Conservation (phyloP, 1,140 invertebrate species). For the Leptinotarsa texana region DNA sequence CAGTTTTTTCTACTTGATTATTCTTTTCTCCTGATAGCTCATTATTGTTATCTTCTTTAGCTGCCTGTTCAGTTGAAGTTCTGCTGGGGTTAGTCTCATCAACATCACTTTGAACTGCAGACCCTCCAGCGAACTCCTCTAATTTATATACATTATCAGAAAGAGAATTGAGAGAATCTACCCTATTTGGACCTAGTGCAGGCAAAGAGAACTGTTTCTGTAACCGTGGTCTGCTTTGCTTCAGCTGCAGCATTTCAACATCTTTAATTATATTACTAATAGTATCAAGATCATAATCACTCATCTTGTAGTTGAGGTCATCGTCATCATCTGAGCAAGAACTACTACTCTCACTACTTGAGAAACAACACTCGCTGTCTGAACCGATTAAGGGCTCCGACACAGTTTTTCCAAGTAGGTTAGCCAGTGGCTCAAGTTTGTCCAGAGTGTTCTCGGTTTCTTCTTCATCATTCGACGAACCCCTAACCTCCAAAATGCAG, state of each 20-base stretch:
- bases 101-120: not conserved
- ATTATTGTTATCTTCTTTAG: conserved; percentile 1
- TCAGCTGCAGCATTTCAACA: conserved; percentile 49
- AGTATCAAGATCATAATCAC: conserved; percentile 45
- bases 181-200: conserved; percentile 31
- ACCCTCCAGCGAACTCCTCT: not conserved
- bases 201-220: conserved; percentile 43
- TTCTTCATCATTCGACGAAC: conserved; percentile 41
- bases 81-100: not conserved
- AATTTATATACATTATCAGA: not conserved
- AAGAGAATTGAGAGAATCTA: conserved; percentile 30
- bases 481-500: conserved; percentile 45
- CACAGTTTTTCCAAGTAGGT: conserved; percentile 34
- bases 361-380: conserved; percentile 34
- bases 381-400: conserved; percentile 28
- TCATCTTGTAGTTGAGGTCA: conserved; percentile 16
- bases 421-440: conserved; percentile 33
- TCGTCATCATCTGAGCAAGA: conserved; percentile 43
- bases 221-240: conserved; percentile 26
- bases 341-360: conserved; percentile 38
- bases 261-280: conserved; percentile 62
- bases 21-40: not conserved
- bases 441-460: conserved; percentile 28
- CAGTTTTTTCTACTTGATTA: not conserved
- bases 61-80: not conserved